Base-by-base conservation (phyloP, 2,797 vertebrate species). In the Arnoldichthys spilopterus region DNA sequence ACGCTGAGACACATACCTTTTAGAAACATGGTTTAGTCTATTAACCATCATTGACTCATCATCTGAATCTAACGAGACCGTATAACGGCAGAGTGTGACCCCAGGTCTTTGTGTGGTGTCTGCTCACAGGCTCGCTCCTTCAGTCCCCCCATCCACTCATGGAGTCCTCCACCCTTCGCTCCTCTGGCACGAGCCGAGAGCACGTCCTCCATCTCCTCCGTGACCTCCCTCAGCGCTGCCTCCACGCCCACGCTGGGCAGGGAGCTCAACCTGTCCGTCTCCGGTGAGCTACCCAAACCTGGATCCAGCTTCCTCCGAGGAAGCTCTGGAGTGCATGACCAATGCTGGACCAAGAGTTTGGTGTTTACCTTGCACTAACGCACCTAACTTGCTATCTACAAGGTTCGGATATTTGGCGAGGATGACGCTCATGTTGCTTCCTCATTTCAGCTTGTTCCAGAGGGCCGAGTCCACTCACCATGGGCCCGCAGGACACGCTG, bases 401-500 rank as follows among this genome's bases (percentile, higher is more conserved):
- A 28, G 54, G 6, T 54, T 24, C 24, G 53, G 9, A 24, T 30
- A 16, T 32, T 20, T 61, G 15, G n/a, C 82, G 32, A 74, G 56
- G 40, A 84, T n/a, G 72, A 40, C 72, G 15, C 6, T 26, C 18
- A 18, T 64, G 4, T 5, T 34, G 59, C 13, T 30, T 30, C 61
- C 93, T 76, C 90, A 51, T 85, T 90, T 59, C 88, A 99, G 98
- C 96, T 71, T 98, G 96, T 4, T 99, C 98, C 3, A 91, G 98
- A 89, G 98, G 98, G 13, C 98, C 98, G 82, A 98, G 97, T 84
- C 98, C 98, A 4, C 94, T 99, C 43, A 99, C 98, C 82, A 98
- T 99, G 97, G 98, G 97, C 71, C 95, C 96, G 24, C 98, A 99
- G 91, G 98, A 99, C 87, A 99, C 97, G 30, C 94, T 99, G 34